These are phyloP conservation scores for Nymphalis c-album DNA, from an alignment of 2,888 invertebrate species.

Conservation along the genomic window DNA sequence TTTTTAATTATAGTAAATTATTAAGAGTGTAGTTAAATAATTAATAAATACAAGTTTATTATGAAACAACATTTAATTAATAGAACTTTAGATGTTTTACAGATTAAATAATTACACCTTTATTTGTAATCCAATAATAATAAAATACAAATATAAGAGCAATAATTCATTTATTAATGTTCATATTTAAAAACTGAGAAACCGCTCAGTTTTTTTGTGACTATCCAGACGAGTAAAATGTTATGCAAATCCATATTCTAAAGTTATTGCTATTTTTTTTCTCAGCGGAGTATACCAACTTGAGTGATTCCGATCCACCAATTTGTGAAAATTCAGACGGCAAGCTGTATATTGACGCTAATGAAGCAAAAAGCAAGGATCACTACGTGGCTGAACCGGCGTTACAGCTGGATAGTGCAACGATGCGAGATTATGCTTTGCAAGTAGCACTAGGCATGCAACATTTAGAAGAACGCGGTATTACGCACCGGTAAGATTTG, in stretches of 20 bases:
- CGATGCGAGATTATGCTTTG: constrained; percentile 86
- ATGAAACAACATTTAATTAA: no score
- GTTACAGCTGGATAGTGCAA: constrained; percentile 62
- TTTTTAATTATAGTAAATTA: no score
- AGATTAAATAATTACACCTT: no score
- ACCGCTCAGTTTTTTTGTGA: no score
- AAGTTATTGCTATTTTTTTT: constrained; percentile 34
- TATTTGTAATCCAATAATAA: no score
- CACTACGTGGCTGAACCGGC: constrained; percentile 76
- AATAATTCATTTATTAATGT: no score
- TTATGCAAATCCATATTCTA: neutral
- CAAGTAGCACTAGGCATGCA: constrained; percentile 92
- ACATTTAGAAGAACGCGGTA: constrained; percentile 85
- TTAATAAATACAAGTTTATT: no score
- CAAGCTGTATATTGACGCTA: constrained; percentile 51
- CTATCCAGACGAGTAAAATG: neutral
- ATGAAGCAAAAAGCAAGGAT: constrained; percentile 46
- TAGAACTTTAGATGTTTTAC: no score
- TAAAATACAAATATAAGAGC: no score
- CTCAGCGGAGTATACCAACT: constrained; percentile 80
- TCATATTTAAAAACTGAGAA: neutral
- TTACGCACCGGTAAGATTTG: constrained; percentile 84
- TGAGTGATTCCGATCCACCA: constrained; percentile 72
- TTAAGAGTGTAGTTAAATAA: no score
- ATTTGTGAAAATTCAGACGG: constrained; percentile 46